Base-by-base conservation (phyloP, 2,888 invertebrate species). In the Neuroscelio doddi region DNA sequence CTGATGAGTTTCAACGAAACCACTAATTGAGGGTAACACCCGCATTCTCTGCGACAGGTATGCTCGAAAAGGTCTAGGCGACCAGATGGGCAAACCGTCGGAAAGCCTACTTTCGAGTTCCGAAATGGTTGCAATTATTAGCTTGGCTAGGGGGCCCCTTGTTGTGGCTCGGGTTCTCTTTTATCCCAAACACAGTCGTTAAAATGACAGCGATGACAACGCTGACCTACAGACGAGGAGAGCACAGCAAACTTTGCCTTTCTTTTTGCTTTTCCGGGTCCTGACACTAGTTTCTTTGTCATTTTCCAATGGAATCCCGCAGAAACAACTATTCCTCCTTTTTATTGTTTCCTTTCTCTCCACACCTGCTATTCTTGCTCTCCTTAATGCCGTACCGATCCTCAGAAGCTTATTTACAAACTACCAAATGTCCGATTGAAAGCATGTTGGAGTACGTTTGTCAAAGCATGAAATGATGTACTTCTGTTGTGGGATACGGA, bases 391-490 rank as follows among this genome's bases (percentile, higher is more conserved):
- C 12, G 15, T 14, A 30, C 30, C 30, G 38, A 12, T 7, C 21
- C 41, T 24, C 41, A 24, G 41, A 21, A 41, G 41, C 41, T 41
- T 41, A 41, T 41, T 41, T 41, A 41, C 41, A 41, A 41, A 41
- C 21, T 41, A 24, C 12, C 21, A 3, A 26, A 41, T 3, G 12
- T 41, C n/a, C 3, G 41, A 41, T 24, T 41, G 41, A 41, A 26
- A 41, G 41, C 24, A 24, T 7, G 7, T 10, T 7, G 41, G 4
- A 24, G 41, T 24, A 12, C 24, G 41, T 41, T 41, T 41, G 41
- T 41, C 41, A 26, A 24, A 26, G 41, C 41, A 26, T 7, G 10
- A 38, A 17, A 38, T 9, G 17, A 16, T 17, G 34, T 12, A 21
- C 5, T 21, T n/a, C n/a, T n/a, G n/a, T n/a, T n/a, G n/a, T n/a